phyloP scores from a whole-genome alignment of 2,797 vertebrate genomes.

The Peromyscus eremicus region DNA sequence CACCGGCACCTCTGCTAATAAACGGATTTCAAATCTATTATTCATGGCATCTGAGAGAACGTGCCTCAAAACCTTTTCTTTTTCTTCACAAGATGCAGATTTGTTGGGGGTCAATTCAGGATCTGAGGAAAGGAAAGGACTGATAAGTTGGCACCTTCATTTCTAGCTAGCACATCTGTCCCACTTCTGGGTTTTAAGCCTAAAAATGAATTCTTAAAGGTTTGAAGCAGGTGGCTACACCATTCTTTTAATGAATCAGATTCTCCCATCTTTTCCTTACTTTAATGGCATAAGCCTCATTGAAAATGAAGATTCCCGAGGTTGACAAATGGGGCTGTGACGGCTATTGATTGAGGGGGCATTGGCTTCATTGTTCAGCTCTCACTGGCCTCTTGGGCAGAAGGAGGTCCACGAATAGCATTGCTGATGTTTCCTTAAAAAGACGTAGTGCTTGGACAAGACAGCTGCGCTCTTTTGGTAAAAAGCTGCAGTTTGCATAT shows the following conservation, averaged over 20 bases:
- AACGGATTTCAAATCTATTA: constrained; percentile 15
- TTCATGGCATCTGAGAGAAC: constrained; percentile 9
- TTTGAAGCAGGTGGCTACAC: constrained; percentile 77
- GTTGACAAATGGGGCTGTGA: constrained; percentile 85
- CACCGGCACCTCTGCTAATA: not conserved
- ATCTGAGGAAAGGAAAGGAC: constrained; percentile 57
- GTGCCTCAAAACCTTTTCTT: constrained; percentile 2
- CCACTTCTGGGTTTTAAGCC: constrained; percentile 75
- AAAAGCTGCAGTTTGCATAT: constrained; percentile 82
- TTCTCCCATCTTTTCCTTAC: constrained; percentile 82
- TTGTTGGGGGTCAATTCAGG: constrained; percentile 51
- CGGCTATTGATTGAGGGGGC: constrained; percentile 88
- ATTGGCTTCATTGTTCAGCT: constrained; percentile 85
- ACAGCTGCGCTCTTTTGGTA: constrained; percentile 82
- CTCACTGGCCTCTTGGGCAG: constrained; percentile 85
- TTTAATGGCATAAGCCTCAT: constrained; percentile 86
- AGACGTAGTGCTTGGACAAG: constrained; percentile 84
- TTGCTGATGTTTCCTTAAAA: constrained; percentile 86
- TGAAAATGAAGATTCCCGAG: constrained; percentile 87
- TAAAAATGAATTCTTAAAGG: constrained; percentile 81
- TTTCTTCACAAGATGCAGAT: constrained; percentile 13
- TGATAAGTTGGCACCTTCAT: constrained; percentile 71
- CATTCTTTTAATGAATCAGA: constrained; percentile 84
- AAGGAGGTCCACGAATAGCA: constrained; percentile 86
- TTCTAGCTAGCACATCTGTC: constrained; percentile 75